phyloP scores from a whole-genome alignment of 35 echinoderm and acorn worm genomes.

The Apostichopus californicus region DNA sequence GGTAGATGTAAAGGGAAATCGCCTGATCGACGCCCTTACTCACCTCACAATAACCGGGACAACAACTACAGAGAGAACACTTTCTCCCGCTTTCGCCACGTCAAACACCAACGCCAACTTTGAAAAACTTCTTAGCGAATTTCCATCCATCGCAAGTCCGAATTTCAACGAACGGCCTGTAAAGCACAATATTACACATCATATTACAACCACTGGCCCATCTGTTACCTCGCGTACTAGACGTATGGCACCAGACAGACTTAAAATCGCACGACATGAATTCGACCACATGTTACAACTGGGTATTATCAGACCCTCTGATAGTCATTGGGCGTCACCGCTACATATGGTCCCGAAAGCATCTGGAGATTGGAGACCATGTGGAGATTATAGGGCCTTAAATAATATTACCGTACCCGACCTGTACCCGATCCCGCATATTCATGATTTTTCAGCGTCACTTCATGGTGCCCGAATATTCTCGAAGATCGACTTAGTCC shows the following conservation, averaged over 20 bases:
- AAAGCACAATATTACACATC: too few relatives aligned
- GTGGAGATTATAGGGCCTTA: constrained; percentile 28
- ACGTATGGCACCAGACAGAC: constrained; percentile 22
- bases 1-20: not conserved
- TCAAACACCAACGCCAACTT: not conserved
- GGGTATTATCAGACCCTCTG: not conserved
- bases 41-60: not conserved
- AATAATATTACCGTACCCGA: not conserved
- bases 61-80: not conserved
- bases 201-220: too few relatives aligned
- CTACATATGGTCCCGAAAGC: constrained; percentile 70
- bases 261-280: constrained; percentile 48
- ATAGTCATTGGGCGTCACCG: not conserved
- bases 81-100: not conserved
- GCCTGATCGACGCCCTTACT: not conserved
- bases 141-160: not conserved
- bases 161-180: not conserved
- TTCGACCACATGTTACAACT: constrained; percentile 72
- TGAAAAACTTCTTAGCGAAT: not conserved
- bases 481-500: constrained; percentile 42
- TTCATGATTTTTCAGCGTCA: too few relatives aligned
- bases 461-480: too few relatives aligned
- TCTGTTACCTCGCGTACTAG: not conserved
- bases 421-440: constrained; percentile 62
- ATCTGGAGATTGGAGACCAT: constrained; percentile 61